Conservation (phyloP, 2,888 invertebrate genomes). For the Apomyelois bistriatella region DNA sequence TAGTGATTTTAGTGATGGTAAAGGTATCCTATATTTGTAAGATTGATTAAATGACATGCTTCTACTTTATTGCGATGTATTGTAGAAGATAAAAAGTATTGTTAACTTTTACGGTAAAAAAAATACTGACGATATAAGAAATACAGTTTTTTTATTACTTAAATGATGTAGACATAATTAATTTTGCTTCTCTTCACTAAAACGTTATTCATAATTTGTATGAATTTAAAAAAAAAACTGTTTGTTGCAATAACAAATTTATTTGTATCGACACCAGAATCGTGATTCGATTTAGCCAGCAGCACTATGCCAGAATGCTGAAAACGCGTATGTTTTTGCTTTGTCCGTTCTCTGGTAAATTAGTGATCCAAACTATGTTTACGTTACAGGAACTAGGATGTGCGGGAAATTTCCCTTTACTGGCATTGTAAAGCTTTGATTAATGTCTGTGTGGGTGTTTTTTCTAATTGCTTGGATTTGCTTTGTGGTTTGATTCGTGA, state of each 20-base stretch:
- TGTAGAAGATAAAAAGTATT: too few relatives aligned
- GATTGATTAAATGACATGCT: too few relatives aligned
- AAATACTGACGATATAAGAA: too few relatives aligned
- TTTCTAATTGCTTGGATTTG: not conserved
- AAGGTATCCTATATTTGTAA: not conserved
- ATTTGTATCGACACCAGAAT: not conserved
- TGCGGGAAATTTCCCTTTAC: not conserved
- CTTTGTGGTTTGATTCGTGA: not conserved
- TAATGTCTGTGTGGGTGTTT: not conserved
- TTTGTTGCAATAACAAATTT: not conserved
- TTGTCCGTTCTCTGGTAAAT: constrained; percentile 16
- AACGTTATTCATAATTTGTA: not conserved
- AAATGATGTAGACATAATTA: too few relatives aligned
- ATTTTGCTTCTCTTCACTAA: too few relatives aligned
- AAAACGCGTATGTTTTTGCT: constrained; percentile 15
- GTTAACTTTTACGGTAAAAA: too few relatives aligned
- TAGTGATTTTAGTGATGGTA: not conserved
- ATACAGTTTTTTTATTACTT: too few relatives aligned
- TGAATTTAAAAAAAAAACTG: not conserved
- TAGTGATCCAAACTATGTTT: constrained; percentile 17
- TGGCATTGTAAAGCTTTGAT: not conserved
- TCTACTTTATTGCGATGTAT: too few relatives aligned
- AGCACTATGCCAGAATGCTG: constrained; percentile 6
- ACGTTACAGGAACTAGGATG: constrained; percentile 2
- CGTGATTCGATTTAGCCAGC: not conserved